Evolutionary conservation across 1,140 invertebrate species (phyloP).

Genomic region (Drosophila orena): DNA sequence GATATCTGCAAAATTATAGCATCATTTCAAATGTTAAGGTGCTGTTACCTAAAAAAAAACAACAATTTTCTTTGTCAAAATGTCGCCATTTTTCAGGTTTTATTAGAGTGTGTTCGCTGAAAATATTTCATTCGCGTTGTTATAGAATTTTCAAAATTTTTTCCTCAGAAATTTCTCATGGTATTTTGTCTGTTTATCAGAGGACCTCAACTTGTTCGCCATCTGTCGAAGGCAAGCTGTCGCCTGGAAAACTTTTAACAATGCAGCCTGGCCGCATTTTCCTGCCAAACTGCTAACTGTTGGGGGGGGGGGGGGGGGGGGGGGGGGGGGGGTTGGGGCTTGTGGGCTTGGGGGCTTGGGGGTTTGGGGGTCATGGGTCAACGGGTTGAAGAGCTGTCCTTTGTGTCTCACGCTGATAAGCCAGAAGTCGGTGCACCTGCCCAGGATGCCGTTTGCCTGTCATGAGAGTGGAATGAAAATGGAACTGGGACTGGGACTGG

Average conservation of each 20-base stretch:
- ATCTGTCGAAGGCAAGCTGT: constrained; percentile 38
- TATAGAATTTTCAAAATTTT: too few relatives aligned
- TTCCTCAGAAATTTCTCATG: too few relatives aligned
- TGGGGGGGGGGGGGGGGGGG: too few relatives aligned
- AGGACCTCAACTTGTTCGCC: constrained; percentile 8
- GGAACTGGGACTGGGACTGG: constrained; percentile 4
- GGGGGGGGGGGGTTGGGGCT: too few relatives aligned
- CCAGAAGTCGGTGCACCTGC: constrained; percentile 31
- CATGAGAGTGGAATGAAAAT: background rate
- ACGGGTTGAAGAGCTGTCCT: constrained; percentile 22
- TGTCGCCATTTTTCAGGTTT: too few relatives aligned
- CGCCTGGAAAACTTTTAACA: constrained; percentile 29
- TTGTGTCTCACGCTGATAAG: constrained; percentile 50
- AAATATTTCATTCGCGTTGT: too few relatives aligned
- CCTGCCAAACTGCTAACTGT: background rate
- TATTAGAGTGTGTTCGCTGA: too few relatives aligned
- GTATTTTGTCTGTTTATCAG: background rate
- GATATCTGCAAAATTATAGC: too few relatives aligned
- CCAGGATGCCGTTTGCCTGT: constrained; percentile 35
- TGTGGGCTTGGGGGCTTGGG: too few relatives aligned
- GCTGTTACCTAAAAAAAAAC: too few relatives aligned
- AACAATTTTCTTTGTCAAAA: too few relatives aligned
- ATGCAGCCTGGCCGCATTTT: constrained; percentile 37
- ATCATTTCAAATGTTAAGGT: too few relatives aligned
- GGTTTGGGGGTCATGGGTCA: constrained; percentile 27